Evolutionary conservation across 2,113 vertebrate species (phyloP).

Genomic region (Entelurus aequoreus): DNA sequence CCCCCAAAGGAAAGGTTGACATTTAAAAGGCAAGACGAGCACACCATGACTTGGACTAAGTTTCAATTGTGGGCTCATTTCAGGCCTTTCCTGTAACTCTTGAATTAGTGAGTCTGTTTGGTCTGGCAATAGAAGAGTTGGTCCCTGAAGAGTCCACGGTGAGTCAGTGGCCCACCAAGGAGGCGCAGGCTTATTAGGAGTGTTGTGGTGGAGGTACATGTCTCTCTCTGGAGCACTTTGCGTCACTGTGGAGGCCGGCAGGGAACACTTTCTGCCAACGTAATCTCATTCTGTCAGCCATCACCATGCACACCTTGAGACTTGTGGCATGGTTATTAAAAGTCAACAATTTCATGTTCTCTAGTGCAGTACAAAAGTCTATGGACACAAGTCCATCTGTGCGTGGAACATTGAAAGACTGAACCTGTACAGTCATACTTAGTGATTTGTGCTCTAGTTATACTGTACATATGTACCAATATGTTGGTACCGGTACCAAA

Average conservation of each 20-base stretch:
- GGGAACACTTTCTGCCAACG: not conserved
- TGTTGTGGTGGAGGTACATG: not conserved
- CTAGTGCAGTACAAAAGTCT: too few relatives aligned
- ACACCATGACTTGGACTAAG: not conserved
- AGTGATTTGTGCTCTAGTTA: too few relatives aligned
- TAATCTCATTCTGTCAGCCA: not conserved
- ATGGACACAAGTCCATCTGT: too few relatives aligned
- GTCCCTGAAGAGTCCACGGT: not conserved
- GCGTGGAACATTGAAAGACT: too few relatives aligned
- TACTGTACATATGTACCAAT: too few relatives aligned
- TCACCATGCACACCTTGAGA: constrained; percentile 6
- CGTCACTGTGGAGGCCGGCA: not conserved
- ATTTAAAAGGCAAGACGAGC: not conserved
- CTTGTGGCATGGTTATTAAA: not conserved
- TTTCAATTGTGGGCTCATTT: not conserved
- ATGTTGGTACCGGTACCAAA: too few relatives aligned
- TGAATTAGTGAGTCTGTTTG: not conserved
- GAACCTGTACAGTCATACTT: too few relatives aligned
- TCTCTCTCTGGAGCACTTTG: not conserved
- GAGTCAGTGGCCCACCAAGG: not conserved
- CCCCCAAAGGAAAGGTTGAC: not conserved
- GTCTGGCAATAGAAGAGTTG: too few relatives aligned
- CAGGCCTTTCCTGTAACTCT: not conserved
- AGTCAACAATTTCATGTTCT: not conserved
- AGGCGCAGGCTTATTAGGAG: not conserved